Percentiles rank a stretch among this genome's conserved stretches.
Evolutionary conservation across 2,888 invertebrate species (phyloP).

Genomic region (Rhabditoides inermis): DNA sequence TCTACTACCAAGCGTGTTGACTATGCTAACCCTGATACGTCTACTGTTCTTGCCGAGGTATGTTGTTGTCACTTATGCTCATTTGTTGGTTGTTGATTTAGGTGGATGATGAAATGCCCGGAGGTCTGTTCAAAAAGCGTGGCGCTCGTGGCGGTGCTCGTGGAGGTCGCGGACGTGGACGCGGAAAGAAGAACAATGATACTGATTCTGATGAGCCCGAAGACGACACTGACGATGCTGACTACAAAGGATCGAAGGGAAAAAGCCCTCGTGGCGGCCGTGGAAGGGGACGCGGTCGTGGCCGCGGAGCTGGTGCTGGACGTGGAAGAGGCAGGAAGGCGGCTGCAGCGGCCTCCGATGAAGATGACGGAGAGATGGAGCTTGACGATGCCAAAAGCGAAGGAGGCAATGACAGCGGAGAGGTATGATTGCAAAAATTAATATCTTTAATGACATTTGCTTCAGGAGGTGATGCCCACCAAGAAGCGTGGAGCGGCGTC

Average conservation of each 20-base stretch:
- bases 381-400: slow-evolving; percentile 30
- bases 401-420: neutral
- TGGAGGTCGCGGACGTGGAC: slow-evolving; percentile 13
- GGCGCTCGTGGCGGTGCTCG: slow-evolving; percentile 2
- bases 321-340: slow-evolving; percentile 4
- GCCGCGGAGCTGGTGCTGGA: slow-evolving; percentile 8
- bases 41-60: slow-evolving; percentile 28
- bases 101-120: slow-evolving; percentile 49
- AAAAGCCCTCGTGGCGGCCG: slow-evolving; percentile 2
- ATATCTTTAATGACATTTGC: neutral
- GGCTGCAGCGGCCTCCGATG: slow-evolving; percentile 10
- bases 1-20: slow-evolving; percentile 42
- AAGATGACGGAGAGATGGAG: slow-evolving; percentile 29
- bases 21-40: slow-evolving; percentile 49
- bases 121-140: slow-evolving; percentile 34
- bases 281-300: slow-evolving; percentile 12
- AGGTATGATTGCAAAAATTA: neutral
- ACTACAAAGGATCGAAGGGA: too few relatives aligned
- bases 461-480: neutral
- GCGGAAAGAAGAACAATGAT: too few relatives aligned
- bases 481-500: slow-evolving; percentile 6
- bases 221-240: too few relatives aligned
- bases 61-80: too few relatives aligned
- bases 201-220: too few relatives aligned
- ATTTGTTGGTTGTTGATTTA: too few relatives aligned